Percentiles rank a stretch among this genome's conserved stretches.
phyloP scores from a whole-genome alignment of 2,113 vertebrate genomes.

The Archilochus colubris region DNA sequence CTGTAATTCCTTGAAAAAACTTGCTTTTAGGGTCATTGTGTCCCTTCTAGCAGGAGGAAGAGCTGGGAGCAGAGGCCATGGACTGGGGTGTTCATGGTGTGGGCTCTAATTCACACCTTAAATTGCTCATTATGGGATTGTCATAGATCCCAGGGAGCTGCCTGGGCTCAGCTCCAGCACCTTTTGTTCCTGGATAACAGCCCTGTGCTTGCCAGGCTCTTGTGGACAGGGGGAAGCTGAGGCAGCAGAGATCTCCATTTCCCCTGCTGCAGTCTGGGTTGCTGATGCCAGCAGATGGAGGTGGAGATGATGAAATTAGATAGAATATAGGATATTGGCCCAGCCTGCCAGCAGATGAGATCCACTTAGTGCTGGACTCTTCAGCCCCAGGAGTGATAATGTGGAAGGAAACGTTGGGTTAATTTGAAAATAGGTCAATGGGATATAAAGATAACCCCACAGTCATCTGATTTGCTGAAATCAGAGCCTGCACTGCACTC shows the following conservation, averaged over 20 bases:
- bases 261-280: not conserved
- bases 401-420: not conserved
- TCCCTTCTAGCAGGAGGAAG: not conserved
- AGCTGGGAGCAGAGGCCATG: not conserved
- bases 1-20: not conserved
- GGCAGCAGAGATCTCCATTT: not conserved
- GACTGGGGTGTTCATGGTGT: rapidly evolving
- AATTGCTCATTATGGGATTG: not conserved
- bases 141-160: not conserved
- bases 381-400: not conserved
- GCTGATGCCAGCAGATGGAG: not conserved
- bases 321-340: not conserved
- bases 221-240: not conserved
- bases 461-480: not conserved
- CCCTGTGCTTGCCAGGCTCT: not conserved
- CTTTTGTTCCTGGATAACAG: not conserved
- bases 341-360: not conserved
- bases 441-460: slow-evolving; percentile 7
- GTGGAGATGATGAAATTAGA: not conserved
- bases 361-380: not conserved
- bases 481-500: not conserved
- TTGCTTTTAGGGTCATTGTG: not conserved
- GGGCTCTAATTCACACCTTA: not conserved
- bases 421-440: slow-evolving; percentile 53
- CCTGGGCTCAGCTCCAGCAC: not conserved